phyloP scores from a whole-genome alignment of 2,888 invertebrate genomes.

The Zygaena filipendulae region DNA sequence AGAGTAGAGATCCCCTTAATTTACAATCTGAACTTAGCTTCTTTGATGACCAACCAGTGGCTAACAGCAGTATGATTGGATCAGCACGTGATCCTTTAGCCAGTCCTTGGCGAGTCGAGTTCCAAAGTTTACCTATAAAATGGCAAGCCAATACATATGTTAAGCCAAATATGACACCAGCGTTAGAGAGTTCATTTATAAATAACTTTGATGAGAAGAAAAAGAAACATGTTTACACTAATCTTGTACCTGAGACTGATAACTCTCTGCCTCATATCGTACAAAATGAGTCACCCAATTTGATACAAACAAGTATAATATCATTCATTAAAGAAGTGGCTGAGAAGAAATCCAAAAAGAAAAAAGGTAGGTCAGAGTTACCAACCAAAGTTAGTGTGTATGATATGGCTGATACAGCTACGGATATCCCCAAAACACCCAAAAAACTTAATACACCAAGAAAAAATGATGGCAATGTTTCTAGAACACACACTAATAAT shows the following conservation, averaged over 20 bases:
- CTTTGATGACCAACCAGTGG: conserved; percentile 53
- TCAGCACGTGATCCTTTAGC: conserved; percentile 40
- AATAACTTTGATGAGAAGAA: conserved; percentile 33
- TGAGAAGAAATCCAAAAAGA: conserved; percentile 39
- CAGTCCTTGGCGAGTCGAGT: conserved; percentile 60
- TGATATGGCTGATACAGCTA: conserved; percentile 22
- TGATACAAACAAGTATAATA: conserved; percentile 57
- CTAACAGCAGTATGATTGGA: conserved; percentile 52
- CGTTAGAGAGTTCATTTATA: conserved; percentile 52
- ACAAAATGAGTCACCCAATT: conserved; percentile 25
- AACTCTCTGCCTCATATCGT: conserved; percentile 28
- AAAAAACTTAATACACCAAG: conserved; percentile 14
- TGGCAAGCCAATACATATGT: conserved; percentile 56
- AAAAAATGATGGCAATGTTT: conserved; percentile 11
- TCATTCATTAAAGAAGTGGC: conserved; percentile 52
- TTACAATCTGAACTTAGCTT: conserved; percentile 42
- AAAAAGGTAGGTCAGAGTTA: conserved; percentile 31
- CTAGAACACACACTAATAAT: neutral
- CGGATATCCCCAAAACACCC: conserved; percentile 1
- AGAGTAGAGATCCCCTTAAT: conserved; percentile 38
- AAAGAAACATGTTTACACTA: conserved; percentile 57
- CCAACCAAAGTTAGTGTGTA: conserved; percentile 33
- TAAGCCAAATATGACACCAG: conserved; percentile 61
- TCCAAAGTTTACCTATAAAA: conserved; percentile 46
- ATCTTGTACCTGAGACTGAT: conserved; percentile 31